phyloP scores from a whole-genome alignment of 2,888 invertebrate genomes.

The Neria commutata region DNA sequence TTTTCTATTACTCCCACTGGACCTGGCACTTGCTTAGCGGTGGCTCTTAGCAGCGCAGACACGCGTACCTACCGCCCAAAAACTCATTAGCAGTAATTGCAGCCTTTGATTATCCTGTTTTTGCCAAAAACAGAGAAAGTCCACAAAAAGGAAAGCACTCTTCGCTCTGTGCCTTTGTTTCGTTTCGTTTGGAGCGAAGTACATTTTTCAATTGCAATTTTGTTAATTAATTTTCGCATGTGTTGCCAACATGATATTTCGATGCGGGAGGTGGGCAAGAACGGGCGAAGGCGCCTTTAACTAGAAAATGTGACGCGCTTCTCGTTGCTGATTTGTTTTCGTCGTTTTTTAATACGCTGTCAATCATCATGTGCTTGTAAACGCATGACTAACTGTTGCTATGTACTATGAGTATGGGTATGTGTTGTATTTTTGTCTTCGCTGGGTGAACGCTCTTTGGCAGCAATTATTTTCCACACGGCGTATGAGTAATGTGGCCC shows the following conservation, averaged over 20 bases:
- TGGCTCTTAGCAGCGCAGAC: too few species aligned
- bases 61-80: too few species aligned
- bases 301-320: not conserved
- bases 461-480: not conserved
- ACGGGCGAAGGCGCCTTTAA: not conserved
- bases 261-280: not conserved
- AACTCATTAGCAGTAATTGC: conserved; percentile 56
- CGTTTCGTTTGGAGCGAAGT: not conserved
- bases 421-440: too few species aligned
- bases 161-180: not conserved
- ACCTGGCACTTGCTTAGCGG: too few species aligned
- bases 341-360: conserved; percentile 40
- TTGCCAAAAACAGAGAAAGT: conserved; percentile 8
- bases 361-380: conserved; percentile 38
- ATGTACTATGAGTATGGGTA: conserved; percentile 7
- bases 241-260: conserved; percentile 17
- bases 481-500: not conserved
- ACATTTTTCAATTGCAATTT: conserved; percentile 38
- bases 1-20: too few species aligned
- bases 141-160: not conserved
- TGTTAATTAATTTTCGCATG: conserved; percentile 52
- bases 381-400: too few species aligned
- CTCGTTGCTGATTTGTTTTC: conserved; percentile 13
- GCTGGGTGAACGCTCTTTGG: not conserved
- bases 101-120: conserved; percentile 39